Evolutionary conservation across 2,888 invertebrate genomes (phyloP).

Genomic region (Antitype chi): DNA sequence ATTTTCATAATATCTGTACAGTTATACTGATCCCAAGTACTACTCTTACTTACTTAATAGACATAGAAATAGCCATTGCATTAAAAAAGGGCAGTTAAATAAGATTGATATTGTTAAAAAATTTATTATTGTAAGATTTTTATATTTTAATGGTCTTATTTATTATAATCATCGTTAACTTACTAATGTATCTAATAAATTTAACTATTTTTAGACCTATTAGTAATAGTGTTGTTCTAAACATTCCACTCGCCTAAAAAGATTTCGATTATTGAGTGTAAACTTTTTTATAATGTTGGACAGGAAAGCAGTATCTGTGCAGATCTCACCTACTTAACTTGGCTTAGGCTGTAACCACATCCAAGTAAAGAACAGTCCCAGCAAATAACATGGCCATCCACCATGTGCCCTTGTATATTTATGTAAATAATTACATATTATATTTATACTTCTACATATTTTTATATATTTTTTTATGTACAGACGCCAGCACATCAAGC

Average conservation of each 20-base stretch:
- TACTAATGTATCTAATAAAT: slow-evolving; percentile 20
- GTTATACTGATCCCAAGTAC: background rate
- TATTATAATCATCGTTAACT: slow-evolving; percentile 27
- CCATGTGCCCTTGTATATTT: slow-evolving; percentile 60
- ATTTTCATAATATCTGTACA: background rate
- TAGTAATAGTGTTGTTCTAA: slow-evolving; percentile 27
- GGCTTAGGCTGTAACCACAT: background rate
- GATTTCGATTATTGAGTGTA: background rate
- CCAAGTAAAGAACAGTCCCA: slow-evolving; percentile 44
- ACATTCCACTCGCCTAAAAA: slow-evolving; percentile 51
- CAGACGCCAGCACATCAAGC: no score
- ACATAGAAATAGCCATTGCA: background rate
- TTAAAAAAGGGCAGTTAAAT: slow-evolving; percentile 20
- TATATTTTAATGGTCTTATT: slow-evolving; percentile 30
- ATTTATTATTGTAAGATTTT: slow-evolving; percentile 27
- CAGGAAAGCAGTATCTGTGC: slow-evolving; percentile 1
- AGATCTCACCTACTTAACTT: slow-evolving; percentile 12
- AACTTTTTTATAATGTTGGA: background rate
- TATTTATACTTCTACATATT: slow-evolving; percentile 59
- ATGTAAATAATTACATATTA: slow-evolving; percentile 62
- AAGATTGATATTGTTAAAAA: slow-evolving; percentile 8
- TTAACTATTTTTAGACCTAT: slow-evolving; percentile 7
- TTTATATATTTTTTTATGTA: slow-evolving; percentile 34
- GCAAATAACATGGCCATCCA: slow-evolving; percentile 46
- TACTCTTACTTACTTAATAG: background rate